Base-by-base conservation (phyloP, 2,113 vertebrate species). In the Brachionichthys hirsutus region DNA sequence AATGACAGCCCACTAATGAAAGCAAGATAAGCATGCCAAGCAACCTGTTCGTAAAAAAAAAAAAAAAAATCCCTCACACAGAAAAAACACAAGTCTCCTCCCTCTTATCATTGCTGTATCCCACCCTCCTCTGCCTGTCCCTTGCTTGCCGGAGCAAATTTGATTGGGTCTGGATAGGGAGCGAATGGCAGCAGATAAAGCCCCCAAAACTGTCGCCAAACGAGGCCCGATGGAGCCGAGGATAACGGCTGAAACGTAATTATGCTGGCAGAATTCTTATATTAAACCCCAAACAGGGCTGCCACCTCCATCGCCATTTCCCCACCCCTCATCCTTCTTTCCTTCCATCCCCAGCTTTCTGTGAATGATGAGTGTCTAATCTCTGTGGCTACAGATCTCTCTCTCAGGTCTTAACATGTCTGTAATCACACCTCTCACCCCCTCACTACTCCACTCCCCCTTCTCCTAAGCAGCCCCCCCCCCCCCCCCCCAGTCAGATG, bases 101-200 rank as follows among this genome's bases (percentile, higher is more conserved):
- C 54, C 58, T 41, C 51, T 89, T 88, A 90, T 90, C 89, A 47
- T 80, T 60, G 75, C 70, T 78, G 70, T 83, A 80, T 80, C 80
- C 78, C 79, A 44, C 77, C 75, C 83, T 69, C 53, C 78, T 62
- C 69, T 78, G 79, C 62, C 74, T 73, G 73, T 80, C 69, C 75
- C 81, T 74, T 19, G 73, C 84, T 83, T 70, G 78, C 84, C 73
- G 19, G 65, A 89, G 87, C 84, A 89, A 87, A 90, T 88, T 84
- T 90, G 90, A 92, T 90, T 90, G 88, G 84, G 74, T 82, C 74
- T 42, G 80, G 87, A 92, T 90, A 90, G 81, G 76, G 60, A 82
- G 75, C 87, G 89, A 91, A 89, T 85, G 85, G 80, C 85, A 81
- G 73, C 70, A 83, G 90, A 92, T 91, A 92, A 91, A 86, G 59